These are phyloP conservation scores for Drosophila cognata DNA, from an alignment of 2,888 invertebrate species.

Conservation along the genomic window DNA sequence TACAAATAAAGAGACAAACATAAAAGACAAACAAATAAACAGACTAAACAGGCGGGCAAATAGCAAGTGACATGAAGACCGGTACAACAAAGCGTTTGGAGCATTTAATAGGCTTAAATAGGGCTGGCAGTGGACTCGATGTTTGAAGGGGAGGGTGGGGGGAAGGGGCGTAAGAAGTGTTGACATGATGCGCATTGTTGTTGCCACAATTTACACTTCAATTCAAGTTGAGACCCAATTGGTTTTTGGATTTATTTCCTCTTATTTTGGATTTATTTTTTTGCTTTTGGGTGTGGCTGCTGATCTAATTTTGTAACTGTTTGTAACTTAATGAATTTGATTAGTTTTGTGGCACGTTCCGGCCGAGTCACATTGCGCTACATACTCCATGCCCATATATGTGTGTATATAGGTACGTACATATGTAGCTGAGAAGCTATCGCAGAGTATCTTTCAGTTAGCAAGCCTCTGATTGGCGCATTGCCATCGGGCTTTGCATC, in stretches of 20 bases:
- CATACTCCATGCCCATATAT: not conserved
- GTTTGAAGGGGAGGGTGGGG: not conserved
- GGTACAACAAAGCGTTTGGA: constrained; percentile 75
- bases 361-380: not conserved
- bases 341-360: constrained; percentile 49
- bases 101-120: constrained; percentile 79
- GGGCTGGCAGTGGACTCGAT: constrained; percentile 1
- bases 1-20: constrained; percentile 79
- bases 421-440: not conserved
- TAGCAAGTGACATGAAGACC: constrained; percentile 46
- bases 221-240: constrained; percentile 54
- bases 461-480: constrained; percentile 56
- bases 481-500: constrained; percentile 34
- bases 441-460: constrained; percentile 16
- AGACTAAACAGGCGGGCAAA: constrained; percentile 55
- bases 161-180: constrained; percentile 47
- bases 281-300: constrained; percentile 33
- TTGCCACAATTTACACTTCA: constrained; percentile 62
- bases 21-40: constrained; percentile 74
- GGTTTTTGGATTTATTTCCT: constrained; percentile 35
- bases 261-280: constrained; percentile 19
- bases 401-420: not conserved
- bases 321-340: constrained; percentile 40
- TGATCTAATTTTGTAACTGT: constrained; percentile 37
- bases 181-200: constrained; percentile 55